Conservation (phyloP, 2,797 vertebrate species). For the Anniella stebbinsi region DNA sequence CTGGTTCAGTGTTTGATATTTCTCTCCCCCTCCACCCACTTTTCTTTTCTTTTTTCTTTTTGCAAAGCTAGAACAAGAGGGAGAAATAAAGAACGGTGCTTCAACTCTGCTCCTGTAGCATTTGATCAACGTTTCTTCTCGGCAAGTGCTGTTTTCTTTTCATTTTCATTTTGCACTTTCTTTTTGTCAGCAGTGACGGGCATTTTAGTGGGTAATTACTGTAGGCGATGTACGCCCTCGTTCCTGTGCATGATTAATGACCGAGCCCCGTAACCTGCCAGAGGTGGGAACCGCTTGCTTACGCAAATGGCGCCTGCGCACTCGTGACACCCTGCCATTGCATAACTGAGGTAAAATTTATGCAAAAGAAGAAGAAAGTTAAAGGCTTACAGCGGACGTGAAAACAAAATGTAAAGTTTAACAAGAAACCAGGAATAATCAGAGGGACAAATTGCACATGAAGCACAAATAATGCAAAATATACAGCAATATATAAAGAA, state of each 20-base stretch:
- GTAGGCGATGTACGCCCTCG: slow-evolving; percentile 33
- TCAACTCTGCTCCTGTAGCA: slow-evolving; percentile 29
- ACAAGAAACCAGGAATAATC: not conserved
- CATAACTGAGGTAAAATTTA: not conserved
- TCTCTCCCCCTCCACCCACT: too few relatives aligned
- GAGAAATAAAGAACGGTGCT: slow-evolving; percentile 17
- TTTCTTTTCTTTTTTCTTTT: not conserved
- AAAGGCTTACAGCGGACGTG: not conserved
- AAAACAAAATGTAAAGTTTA: not conserved
- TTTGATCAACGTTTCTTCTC: slow-evolving; percentile 49
- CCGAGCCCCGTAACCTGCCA: slow-evolving; percentile 48
- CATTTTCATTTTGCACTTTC: slow-evolving; percentile 46
- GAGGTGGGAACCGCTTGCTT: slow-evolving; percentile 29
- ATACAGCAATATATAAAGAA: not conserved
- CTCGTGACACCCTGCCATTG: not conserved
- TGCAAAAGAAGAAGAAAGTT: slow-evolving; percentile 4
- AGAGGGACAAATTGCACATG: not conserved
- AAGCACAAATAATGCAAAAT: not conserved
- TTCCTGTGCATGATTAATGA: slow-evolving; percentile 44
- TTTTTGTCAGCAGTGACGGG: slow-evolving; percentile 27
- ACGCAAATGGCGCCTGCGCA: slow-evolving; percentile 14
- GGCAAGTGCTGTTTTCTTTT: slow-evolving; percentile 29
- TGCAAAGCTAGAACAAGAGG: not conserved
- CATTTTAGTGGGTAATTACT: slow-evolving; percentile 53
- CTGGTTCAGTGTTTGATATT: not conserved